Percentiles rank a stretch among this genome's conserved stretches.
phyloP scores from a whole-genome alignment of 2,113 vertebrate genomes.

The Jacana jacana region DNA sequence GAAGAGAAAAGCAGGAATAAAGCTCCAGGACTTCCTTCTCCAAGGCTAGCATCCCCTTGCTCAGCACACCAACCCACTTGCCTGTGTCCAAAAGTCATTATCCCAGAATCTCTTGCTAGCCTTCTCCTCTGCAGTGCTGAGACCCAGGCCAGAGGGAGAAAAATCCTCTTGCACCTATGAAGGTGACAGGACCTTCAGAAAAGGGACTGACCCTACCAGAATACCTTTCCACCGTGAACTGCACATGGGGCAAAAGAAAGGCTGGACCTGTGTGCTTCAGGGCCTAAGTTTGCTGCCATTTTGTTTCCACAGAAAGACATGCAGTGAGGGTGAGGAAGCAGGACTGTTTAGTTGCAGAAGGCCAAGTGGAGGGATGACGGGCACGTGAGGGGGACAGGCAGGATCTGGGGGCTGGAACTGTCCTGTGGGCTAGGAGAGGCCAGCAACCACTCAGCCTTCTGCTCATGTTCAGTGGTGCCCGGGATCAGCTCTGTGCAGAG shows the following conservation, averaged over 20 bases:
- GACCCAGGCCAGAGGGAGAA: not conserved
- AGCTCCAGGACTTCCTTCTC: not conserved
- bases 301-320: not conserved
- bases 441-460: not conserved
- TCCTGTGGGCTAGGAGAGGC: not conserved
- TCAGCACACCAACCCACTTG: not conserved
- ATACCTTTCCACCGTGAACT: not conserved
- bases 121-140: not conserved
- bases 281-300: not conserved
- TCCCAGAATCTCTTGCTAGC: not conserved
- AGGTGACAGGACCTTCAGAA: not conserved
- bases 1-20: too few species aligned
- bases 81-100: not conserved
- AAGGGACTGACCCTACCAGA: not conserved
- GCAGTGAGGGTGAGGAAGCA: not conserved
- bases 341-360: not conserved
- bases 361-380: not conserved
- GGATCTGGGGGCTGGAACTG: not conserved
- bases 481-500: not conserved
- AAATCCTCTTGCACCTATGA: not conserved
- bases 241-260: not conserved
- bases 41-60: not conserved
- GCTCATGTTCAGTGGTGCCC: accelerated
- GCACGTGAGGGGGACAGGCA: not conserved
- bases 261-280: not conserved